Conservation (phyloP, 2,113 vertebrate genomes). For the Athene cunicularia region DNA sequence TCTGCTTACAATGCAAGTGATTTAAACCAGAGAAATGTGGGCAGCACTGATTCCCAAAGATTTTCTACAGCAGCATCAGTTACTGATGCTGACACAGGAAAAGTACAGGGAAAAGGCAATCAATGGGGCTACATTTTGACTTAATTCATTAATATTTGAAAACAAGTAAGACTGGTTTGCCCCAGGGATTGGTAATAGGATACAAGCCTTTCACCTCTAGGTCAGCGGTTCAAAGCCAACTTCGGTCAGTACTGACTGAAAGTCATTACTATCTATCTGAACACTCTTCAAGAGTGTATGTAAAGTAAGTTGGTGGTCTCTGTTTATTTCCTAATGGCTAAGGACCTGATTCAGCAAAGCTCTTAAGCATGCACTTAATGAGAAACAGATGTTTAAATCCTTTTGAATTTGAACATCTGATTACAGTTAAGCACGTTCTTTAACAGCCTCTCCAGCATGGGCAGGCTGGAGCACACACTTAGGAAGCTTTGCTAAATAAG, state of each 20-base stretch:
- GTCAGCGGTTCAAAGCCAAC: constrained; percentile 64
- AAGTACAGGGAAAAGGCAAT: not conserved
- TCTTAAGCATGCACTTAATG: constrained; percentile 48
- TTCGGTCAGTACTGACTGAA: constrained; percentile 51
- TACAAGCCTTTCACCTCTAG: constrained; percentile 62
- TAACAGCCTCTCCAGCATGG: not conserved
- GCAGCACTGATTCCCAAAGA: not conserved
- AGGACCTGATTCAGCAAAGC: constrained; percentile 63
- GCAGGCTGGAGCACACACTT: not conserved
- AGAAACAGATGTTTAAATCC: constrained; percentile 62
- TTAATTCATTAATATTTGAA: constrained; percentile 70
- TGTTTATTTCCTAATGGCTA: constrained; percentile 59
- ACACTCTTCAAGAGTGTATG: constrained; percentile 31
- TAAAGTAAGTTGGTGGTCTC: constrained; percentile 67
- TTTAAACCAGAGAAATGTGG: constrained; percentile 19
- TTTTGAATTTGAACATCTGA: constrained; percentile 67
- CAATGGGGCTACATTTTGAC: constrained; percentile 46
- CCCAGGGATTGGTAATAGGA: constrained; percentile 52
- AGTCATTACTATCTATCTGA: constrained; percentile 59
- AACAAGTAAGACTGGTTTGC: constrained; percentile 54
- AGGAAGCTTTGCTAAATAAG: not conserved
- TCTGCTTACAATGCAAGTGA: constrained; percentile 7
- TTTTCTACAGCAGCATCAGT: not conserved
- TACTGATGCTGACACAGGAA: not conserved
- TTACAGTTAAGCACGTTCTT: constrained; percentile 61